A percentile compares a stretch with the other conserved stretches of the same genome.
Evolutionary conservation across 2,113 vertebrate genomes (phyloP).

Genomic region (Coregonus clupeaformis): DNA sequence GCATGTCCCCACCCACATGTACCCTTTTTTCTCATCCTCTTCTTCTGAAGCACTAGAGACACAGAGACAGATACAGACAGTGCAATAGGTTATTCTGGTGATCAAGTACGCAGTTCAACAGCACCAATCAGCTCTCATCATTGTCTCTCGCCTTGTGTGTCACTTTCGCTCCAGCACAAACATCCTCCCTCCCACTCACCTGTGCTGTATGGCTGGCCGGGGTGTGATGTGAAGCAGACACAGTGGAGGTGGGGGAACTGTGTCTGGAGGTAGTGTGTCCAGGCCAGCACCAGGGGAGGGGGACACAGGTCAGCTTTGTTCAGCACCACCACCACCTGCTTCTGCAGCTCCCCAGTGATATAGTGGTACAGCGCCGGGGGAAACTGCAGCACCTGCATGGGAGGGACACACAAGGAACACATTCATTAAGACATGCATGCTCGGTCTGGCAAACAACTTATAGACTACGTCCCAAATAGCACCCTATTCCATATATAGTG

Average conservation of each 20-base stretch:
- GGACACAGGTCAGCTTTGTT: constrained; percentile 89
- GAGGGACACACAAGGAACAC: constrained; percentile 2
- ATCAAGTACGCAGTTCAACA: not conserved
- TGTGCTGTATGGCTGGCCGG: constrained; percentile 73
- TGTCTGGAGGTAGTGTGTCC: constrained; percentile 87
- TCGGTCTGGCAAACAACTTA: no score
- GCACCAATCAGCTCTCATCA: not conserved
- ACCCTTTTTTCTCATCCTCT: constrained; percentile 75
- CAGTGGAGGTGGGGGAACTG: constrained; percentile 82
- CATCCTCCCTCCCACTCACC: constrained; percentile 30
- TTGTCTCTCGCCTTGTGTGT: not conserved
- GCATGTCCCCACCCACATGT: constrained; percentile 72
- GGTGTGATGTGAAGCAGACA: constrained; percentile 87
- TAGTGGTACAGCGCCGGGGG: constrained; percentile 84
- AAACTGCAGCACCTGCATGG: constrained; percentile 83
- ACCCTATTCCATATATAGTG: not conserved
- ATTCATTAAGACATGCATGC: no score
- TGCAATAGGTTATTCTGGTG: constrained; percentile 9
- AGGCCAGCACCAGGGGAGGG: constrained; percentile 81
- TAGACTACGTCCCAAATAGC: no score
- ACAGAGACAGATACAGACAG: not conserved
- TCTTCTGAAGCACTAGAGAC: constrained; percentile 82
- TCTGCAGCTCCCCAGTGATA: constrained; percentile 80
- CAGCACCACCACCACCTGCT: constrained; percentile 83
- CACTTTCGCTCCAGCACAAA: not conserved